A percentile compares a stretch with the other conserved stretches of the same genome.
Conservation (phyloP, 2,888 invertebrate species). For the Drosophila ochracea region DNA sequence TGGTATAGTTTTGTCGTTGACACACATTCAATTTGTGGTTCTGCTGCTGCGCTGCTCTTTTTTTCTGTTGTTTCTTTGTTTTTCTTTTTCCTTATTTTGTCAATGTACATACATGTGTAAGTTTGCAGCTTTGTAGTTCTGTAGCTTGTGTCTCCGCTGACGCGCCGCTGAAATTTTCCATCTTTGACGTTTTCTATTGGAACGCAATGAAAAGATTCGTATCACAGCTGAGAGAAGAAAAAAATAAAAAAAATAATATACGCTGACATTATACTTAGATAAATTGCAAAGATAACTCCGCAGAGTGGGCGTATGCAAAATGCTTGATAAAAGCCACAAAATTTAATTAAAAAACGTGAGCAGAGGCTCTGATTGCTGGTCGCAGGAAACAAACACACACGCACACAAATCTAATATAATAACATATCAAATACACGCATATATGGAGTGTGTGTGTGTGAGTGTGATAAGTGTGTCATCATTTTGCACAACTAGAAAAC, state of each 20-base stretch:
- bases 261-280: constrained; percentile 59
- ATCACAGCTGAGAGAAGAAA: constrained; percentile 45
- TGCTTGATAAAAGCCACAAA: constrained; percentile 40
- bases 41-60: constrained; percentile 42
- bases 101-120: constrained; percentile 29
- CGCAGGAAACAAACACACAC: constrained; percentile 43
- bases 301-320: constrained; percentile 52
- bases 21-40: constrained; percentile 75
- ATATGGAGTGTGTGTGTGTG: constrained; percentile 10
- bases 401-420: constrained; percentile 3
- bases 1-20: constrained; percentile 77
- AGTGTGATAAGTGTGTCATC: constrained; percentile 71
- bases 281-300: constrained; percentile 72
- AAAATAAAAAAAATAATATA: constrained; percentile 22
- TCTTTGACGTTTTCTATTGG: constrained; percentile 60
- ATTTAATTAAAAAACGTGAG: constrained; percentile 72
- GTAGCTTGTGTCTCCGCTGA: constrained; percentile 34
- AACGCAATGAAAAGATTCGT: constrained; percentile 62
- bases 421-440: not conserved
- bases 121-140: constrained; percentile 58
- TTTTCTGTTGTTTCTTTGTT: constrained; percentile 27
- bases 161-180: constrained; percentile 63
- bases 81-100: constrained; percentile 31
- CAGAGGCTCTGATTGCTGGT: constrained; percentile 27
- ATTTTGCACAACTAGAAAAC: constrained; percentile 71